Evolutionary conservation across 2,888 invertebrate genomes (phyloP), one percentile per base, ranked within the genome.

Genomic region (Orthosia cruda): DNA sequence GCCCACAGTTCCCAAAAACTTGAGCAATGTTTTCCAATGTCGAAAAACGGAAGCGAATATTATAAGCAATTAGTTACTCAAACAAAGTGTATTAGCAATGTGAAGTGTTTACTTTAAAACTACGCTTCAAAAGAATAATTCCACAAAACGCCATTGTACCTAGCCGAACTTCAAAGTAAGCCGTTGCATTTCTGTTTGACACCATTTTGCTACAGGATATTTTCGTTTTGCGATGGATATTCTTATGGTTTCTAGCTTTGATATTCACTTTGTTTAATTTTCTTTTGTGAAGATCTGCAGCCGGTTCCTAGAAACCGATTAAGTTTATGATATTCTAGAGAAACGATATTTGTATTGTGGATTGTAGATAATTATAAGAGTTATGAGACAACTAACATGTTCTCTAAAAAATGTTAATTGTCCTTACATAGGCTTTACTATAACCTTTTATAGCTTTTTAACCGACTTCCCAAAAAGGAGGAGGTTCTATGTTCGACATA

Each of bases 241-340:
- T 83, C 64, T 79, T 70, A 55, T 59, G 26, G 49, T 68, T 71
- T 61, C 32, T 23, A 69, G 55, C 85, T 78, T 86, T 83, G 82
- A 81, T 85, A 81, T 79, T 69, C 64, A 54, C 55, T 66, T 87
- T 89, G 89, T 89, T 89, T 87, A 77, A 70, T 86, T 71, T 86
- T 83, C 57, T 79, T 71, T 45, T 26, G 59, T 87, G 87, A 87
- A 69, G 66, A 49, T 69, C 47, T 67, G 58, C 88, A 88, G 79
- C 88, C 66, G 87, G 81, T 78, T 80, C 76, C 70, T 12, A 18
- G 63, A 83, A 81, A 55, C 20, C n/a, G 32, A 75, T 80, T 59
- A 71, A 78, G 62, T 72, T 73, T 73, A 69, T 74, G 45, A 73
- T 76, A 62, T 68, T 74, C 12, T 72, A 59, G 26, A 32, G 63